Base-by-base conservation (phyloP, 1,140 invertebrate genomes). In the Aphaenogaster rudis region DNA sequence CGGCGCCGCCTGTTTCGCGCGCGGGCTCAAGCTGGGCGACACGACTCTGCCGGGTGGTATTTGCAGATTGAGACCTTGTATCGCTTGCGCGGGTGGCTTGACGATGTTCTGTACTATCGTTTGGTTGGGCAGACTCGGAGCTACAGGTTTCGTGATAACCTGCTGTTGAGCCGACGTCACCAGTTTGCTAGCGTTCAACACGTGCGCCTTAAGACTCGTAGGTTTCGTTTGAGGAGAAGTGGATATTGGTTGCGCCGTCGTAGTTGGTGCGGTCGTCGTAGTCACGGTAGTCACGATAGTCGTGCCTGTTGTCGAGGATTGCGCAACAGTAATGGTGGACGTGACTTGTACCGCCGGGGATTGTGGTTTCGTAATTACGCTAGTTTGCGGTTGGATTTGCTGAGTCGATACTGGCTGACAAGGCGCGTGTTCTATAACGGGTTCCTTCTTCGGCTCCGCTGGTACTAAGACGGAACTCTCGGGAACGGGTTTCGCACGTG, bases 191-290 rank as follows among this genome's bases (percentile, higher is more conserved):
- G 95, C 94, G 57, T 95, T 95, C 45, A 96, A 86, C 2, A 96
- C 96, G n/a, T 96, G 96, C 13, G 96, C 96, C 86, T 96, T 96
- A 0, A 96, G 90, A 48, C 95, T 96, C 11, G 96, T 96, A 9
- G 96, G 96, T 86, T 95, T 95, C 0, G 91, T 78, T 48, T 92
- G 93, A 1, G 86, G 63, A 21, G 91, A 89, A 17, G 72, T 42
- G 0, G 77, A 39, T 15, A 67, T 50, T 11, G 89, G 21, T 28
- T 87, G 81, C 3, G 88, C 33, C 3, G 66, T 28, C 0, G 72
- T 28, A 4, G 85, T 50, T 3, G 79, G 77, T 1, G 90, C 74
- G 9, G 72, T 77, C 8, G 88, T 61, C 0, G 86, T 45, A 8
- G 89, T 79, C 61, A 78, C 67, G 0, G 80, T 76, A n/a, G 86